A percentile compares a stretch with the other conserved stretches of the same genome.
Conservation (phyloP, 2,888 invertebrate species). For the Calameuta pallipes region DNA sequence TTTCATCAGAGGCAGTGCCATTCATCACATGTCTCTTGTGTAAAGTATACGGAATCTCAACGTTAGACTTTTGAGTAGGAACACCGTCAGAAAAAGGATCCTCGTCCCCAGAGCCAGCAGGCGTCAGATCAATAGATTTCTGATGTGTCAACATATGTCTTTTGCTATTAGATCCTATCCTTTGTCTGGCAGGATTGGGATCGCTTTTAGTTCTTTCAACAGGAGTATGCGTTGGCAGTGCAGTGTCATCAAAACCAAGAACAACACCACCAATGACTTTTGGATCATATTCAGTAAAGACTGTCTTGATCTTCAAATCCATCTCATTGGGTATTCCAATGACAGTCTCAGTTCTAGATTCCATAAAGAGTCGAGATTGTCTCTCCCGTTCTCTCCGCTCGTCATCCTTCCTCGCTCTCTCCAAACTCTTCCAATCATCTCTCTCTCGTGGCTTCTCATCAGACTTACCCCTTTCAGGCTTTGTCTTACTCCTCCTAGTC, state of each 20-base stretch:
- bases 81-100: slow-evolving; percentile 76
- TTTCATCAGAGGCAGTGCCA: slow-evolving; percentile 74
- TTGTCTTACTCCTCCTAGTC: slow-evolving; percentile 27
- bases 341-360: slow-evolving; percentile 51
- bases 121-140: slow-evolving; percentile 86
- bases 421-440: slow-evolving; percentile 61
- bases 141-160: slow-evolving; percentile 86
- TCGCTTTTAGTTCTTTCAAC: slow-evolving; percentile 89
- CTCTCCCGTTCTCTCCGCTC: slow-evolving; percentile 56
- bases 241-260: slow-evolving; percentile 56
- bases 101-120: slow-evolving; percentile 87
- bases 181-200: slow-evolving; percentile 82
- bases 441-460: slow-evolving; percentile 57
- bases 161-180: slow-evolving; percentile 79
- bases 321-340: slow-evolving; percentile 47
- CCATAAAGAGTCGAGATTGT: slow-evolving; percentile 47
- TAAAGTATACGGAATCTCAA: slow-evolving; percentile 85
- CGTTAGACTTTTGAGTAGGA: slow-evolving; percentile 64
- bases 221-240: slow-evolving; percentile 69
- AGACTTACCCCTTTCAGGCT: slow-evolving; percentile 35
- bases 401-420: slow-evolving; percentile 57
- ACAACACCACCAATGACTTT: slow-evolving; percentile 67
- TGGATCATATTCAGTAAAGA: slow-evolving; percentile 76
- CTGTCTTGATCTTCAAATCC: slow-evolving; percentile 62
- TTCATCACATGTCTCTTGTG: slow-evolving; percentile 89